Evolutionary conservation across 1,140 invertebrate genomes (phyloP), one percentile per base, ranked within the genome.

Genomic region (Halictus rubicundus): DNA sequence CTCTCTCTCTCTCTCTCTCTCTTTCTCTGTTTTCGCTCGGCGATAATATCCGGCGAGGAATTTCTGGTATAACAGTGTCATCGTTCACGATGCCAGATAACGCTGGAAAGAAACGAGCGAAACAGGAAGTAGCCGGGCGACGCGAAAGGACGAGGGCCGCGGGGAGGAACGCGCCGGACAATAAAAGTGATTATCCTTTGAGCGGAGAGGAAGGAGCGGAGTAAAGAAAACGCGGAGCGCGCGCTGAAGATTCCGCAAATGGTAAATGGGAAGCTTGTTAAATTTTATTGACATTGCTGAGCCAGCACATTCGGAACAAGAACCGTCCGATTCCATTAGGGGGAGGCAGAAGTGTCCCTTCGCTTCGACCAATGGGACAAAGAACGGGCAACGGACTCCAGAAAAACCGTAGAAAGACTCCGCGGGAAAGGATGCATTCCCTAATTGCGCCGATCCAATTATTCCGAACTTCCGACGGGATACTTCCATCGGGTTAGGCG

Each of bases 261-360:
- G 87, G 87, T 89, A 89, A 90, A 90, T 87, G 85, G 78, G 70
- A 87, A 80, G 68, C 90, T 91, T 90, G 89, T 91, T 91, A 89
- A 91, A 90, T 91, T 90, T 90, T 90, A 90, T 89, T 90, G 89
- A 81, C 80, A 78, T 86, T 83, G 81, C 73, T 68, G 82, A 80
- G 81, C 77, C 77, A 80, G 81, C 84, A 83, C 88, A 89, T 89
- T 90, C 87, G 83, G 83, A 75, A 84, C 81, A 88, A 87, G 84
- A 87, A 87, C 68, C 76, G 57, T 78, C 77, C 87, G 85, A 88
- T 89, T 89, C 82, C 88, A 89, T 89, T 88, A 86, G 82, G 79
- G 75, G 54, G 68, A 78, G 78, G 77, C 49, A 78, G 68, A 57
- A 75, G 46, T 70, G 60, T 60, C 78, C 74, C 60, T 52, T 74